Percentiles rank a stretch among this genome's conserved stretches.
Conservation (phyloP, 2,113 vertebrate species). For the Carassius gibelio region DNA sequence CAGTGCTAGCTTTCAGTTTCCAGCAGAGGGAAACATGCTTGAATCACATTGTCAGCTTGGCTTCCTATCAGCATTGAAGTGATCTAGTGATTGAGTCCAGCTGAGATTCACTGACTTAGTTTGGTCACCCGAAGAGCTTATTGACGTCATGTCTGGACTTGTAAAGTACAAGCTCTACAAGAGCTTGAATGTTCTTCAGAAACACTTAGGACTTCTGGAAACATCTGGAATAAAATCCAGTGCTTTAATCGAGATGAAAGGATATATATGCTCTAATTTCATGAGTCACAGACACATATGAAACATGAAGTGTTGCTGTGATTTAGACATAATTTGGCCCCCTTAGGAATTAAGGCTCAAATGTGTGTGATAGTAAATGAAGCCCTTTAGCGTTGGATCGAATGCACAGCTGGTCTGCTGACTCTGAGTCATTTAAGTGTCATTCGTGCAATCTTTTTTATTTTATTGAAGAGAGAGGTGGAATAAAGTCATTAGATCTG, state of each 20-base stretch:
- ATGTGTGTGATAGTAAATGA: background rate
- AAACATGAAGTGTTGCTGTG: background rate
- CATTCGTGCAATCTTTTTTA: background rate
- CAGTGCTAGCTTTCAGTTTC: background rate
- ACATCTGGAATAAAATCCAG: background rate
- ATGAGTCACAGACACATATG: background rate
- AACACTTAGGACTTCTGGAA: background rate
- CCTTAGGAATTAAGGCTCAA: background rate
- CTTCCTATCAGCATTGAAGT: background rate
- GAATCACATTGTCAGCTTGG: background rate
- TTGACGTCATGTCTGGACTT: background rate
- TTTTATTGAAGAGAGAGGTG: background rate
- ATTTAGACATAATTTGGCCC: background rate
- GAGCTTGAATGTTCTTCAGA: background rate
- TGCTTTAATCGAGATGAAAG: background rate
- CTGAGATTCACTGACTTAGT: background rate
- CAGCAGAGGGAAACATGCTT: background rate
- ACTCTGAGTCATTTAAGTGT: background rate
- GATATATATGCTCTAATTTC: background rate
- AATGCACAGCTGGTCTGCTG: background rate
- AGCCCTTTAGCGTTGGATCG: background rate
- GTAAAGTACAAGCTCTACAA: background rate
- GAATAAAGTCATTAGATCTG: constrained; percentile 25
- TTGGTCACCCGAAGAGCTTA: background rate
- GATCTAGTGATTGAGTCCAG: background rate